These are phyloP conservation scores for Ia io DNA, from an alignment of 2,113 vertebrate genomes.

Conservation along the genomic window DNA sequence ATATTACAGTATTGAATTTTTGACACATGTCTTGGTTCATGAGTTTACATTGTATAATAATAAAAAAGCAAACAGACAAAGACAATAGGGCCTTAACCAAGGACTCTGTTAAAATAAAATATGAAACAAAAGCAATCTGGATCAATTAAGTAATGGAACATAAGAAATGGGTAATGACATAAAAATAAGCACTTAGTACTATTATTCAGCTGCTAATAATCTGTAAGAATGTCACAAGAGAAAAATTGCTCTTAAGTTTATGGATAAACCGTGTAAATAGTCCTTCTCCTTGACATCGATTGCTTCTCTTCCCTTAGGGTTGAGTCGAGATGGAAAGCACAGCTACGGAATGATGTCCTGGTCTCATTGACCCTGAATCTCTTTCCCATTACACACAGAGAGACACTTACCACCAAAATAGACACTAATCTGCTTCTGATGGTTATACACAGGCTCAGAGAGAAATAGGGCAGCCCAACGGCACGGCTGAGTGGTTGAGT, in stretches of 20 bases:
- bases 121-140: neutral
- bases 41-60: neutral
- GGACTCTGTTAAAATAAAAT: neutral
- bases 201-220: neutral
- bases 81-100: neutral
- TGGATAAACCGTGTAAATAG: neutral
- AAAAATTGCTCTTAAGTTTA: neutral
- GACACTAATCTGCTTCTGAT: constrained; percentile 15
- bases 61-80: neutral
- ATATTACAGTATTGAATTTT: neutral
- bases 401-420: constrained; percentile 49
- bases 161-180: neutral
- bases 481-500: no score
- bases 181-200: neutral
- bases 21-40: neutral
- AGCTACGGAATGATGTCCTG: constrained; percentile 20
- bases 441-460: neutral
- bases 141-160: neutral
- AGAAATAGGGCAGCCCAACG: neutral
- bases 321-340: neutral
- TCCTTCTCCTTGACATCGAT: neutral
- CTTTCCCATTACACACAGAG: constrained; percentile 26
- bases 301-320: neutral
- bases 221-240: neutral
- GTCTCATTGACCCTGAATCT: constrained; percentile 23